Conservation (phyloP, 2,888 invertebrate genomes). For the Galerucella nymphaeae region DNA sequence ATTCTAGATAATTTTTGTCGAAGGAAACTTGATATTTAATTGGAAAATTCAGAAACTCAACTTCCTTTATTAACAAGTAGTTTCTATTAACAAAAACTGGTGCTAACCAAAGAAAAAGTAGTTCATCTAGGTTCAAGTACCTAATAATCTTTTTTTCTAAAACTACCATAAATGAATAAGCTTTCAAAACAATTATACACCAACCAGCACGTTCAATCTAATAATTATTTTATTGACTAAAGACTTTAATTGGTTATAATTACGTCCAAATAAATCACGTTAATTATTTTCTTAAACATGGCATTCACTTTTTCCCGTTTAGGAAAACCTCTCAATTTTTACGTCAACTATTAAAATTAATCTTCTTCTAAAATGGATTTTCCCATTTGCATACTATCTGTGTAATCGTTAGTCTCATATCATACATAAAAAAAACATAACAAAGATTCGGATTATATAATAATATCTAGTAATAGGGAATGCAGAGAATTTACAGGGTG, state of each 20-base stretch:
- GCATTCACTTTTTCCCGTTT: background rate
- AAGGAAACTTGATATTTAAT: too few species aligned
- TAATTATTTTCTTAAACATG: conserved; percentile 1
- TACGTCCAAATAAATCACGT: background rate
- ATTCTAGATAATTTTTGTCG: too few species aligned
- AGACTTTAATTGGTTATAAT: background rate
- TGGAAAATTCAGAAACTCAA: too few species aligned
- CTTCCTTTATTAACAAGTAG: too few species aligned
- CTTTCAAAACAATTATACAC: background rate
- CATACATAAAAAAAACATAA: conserved; percentile 18
- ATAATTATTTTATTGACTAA: background rate
- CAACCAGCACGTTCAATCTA: background rate
- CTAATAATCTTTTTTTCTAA: too few species aligned
- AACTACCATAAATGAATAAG: too few species aligned
- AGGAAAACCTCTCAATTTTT: conserved; percentile 4
- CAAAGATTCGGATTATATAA: conserved; percentile 35
- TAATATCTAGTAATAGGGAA: conserved; percentile 14
- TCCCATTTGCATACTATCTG: conserved; percentile 34
- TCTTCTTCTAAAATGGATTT: conserved; percentile 17
- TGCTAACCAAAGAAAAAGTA: too few species aligned
- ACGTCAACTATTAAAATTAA: conserved; percentile 8
- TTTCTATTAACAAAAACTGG: too few species aligned
- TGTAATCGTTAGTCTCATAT: conserved; percentile 26
- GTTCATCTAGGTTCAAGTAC: too few species aligned
- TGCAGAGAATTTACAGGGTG: conserved; percentile 19